These are phyloP conservation scores for Champsocephalus esox DNA, from an alignment of 2,797 vertebrate species.

Conservation along the genomic window DNA sequence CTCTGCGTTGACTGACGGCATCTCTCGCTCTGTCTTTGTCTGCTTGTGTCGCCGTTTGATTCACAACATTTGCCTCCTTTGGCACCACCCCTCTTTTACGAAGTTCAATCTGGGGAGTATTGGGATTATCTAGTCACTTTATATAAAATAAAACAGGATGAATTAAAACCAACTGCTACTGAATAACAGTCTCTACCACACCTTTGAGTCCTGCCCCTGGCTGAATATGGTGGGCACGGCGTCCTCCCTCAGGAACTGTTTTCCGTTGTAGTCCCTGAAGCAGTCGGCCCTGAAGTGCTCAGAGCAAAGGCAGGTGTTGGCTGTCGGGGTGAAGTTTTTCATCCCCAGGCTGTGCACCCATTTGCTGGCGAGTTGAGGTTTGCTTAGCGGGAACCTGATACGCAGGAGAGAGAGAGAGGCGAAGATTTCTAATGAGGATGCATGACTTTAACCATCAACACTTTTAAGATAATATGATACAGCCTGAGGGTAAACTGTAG, in stretches of 20 bases:
- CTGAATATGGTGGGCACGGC: constrained; percentile 85
- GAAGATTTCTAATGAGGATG: not conserved
- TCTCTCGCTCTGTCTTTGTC: constrained; percentile 71
- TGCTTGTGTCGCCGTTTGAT: constrained; percentile 42
- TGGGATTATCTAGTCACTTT: constrained; percentile 18
- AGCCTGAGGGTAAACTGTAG: not conserved
- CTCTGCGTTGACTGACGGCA: constrained; percentile 57
- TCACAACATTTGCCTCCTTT: constrained; percentile 66
- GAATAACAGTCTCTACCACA: constrained; percentile 9
- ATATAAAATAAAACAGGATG: not conserved
- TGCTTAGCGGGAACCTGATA: constrained; percentile 86
- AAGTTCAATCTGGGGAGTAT: constrained; percentile 80
- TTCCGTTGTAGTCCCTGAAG: constrained; percentile 88
- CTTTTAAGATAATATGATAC: not conserved
- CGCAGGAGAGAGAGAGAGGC: not conserved
- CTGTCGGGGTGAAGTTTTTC: constrained; percentile 84
- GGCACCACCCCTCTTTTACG: constrained; percentile 78
- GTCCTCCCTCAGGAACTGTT: constrained; percentile 87
- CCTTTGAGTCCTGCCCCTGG: constrained; percentile 79
- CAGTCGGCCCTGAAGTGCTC: constrained; percentile 86
- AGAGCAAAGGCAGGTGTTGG: constrained; percentile 87
- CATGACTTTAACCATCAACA: not conserved
- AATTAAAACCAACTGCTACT: not conserved
- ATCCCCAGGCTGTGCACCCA: constrained; percentile 87
- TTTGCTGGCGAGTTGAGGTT: constrained; percentile 84